Evolutionary conservation across 53 echinoderm and acorn worm species (phyloP).

Genomic region (Astropecten irregularis): DNA sequence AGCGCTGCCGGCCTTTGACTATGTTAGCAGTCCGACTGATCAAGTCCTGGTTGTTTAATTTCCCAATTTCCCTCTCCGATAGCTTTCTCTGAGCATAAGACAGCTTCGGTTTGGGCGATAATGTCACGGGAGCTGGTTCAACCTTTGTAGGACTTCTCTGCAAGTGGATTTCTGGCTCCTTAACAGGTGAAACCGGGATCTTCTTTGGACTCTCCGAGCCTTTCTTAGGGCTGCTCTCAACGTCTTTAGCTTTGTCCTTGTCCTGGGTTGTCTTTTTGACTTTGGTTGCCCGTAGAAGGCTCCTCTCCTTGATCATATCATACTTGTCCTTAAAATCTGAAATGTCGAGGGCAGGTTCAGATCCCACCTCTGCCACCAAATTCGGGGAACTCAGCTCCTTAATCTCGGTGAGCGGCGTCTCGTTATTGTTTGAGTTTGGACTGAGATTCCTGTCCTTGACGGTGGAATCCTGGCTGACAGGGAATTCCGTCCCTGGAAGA

Average conservation of each 20-base stretch:
- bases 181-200: constrained; percentile 19
- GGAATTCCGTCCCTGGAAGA: constrained; percentile 60
- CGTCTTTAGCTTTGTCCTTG: constrained; percentile 39
- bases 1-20: constrained; percentile 58
- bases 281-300: constrained; percentile 36
- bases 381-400: not conserved
- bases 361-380: not conserved
- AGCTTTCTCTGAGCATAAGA: constrained; percentile 1
- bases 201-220: constrained; percentile 44
- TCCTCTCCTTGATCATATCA: constrained; percentile 93
- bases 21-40: constrained; percentile 3
- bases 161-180: constrained; percentile 3
- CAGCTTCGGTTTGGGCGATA: not conserved
- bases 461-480: not conserved
- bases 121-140: not conserved
- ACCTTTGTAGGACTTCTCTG: constrained; percentile 12
- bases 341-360: constrained; percentile 4
- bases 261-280: constrained; percentile 57
- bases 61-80: constrained; percentile 25
- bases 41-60: not conserved
- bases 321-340: constrained; percentile 85
- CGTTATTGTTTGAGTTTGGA: constrained; percentile 16
- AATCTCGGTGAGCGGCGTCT: not conserved
- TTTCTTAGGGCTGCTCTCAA: constrained; percentile 40
- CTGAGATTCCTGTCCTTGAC: not conserved